Evolutionary conservation across 2,113 vertebrate species (phyloP), one percentile per base, ranked within the genome.

Genomic region (Cyprinus carpio): DNA sequence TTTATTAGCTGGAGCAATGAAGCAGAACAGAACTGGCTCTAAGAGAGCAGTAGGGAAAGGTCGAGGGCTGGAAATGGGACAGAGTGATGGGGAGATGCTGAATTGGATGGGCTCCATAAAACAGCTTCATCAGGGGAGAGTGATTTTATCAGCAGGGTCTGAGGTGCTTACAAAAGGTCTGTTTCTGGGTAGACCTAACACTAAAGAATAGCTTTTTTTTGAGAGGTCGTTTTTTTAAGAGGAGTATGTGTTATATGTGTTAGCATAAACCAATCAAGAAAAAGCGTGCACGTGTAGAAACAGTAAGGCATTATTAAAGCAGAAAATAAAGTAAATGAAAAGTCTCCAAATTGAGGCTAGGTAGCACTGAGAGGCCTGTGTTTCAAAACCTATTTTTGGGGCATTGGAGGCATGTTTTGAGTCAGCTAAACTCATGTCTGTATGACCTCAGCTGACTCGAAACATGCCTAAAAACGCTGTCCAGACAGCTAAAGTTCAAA

Each of bases 21-120:
- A 67, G 74, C 64, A 49, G 79, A 85, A 62, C 56, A 40, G 84
- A 75, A 78, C 85, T 37, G 27, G 51, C 43, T 18, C 37, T 56
- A 46, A 81, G 54, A 64, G 81, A 82, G 82, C 78, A 82, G 82
- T 64, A 75, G 65, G 72, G 79, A 85, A 87, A 87, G 85, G 87
- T 87, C 85, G 81, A 85, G 64, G 18, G 11, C 71, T 49, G 72
- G 83, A 88, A 82, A 65, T 82, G 65, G 79, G 85, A 84, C 85
- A 69, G 79, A 83, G 56, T 85, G 87, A 85, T 87, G 78, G 27
- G 54, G n/a, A 82, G 79, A 65, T 13, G 69, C 12, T 13, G 40
- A 65, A 85, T 88, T 85, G 64, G 79, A 67, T 75, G 86, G 65
- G 40, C 82, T 85, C 82, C 77, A 87, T 89, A 85, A 83, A 84